phyloP scores from a whole-genome alignment of 92 coral and sea anemone species.

The Umimayanthus kanabou region DNA sequence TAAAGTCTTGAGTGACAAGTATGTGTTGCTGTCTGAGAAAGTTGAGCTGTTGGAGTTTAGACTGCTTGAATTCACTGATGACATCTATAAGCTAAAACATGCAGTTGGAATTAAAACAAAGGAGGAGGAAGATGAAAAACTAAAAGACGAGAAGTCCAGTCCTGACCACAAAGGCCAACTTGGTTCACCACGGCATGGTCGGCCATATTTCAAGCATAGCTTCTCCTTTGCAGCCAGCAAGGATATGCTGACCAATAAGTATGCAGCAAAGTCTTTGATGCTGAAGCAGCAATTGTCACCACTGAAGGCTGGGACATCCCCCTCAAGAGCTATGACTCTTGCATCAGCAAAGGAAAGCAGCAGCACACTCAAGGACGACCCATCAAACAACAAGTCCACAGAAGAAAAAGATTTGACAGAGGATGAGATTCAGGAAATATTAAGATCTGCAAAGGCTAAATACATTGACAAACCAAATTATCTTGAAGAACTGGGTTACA shows the following conservation, averaged over 20 bases:
- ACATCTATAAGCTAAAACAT: constrained; percentile 69
- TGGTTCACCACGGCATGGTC: constrained; percentile 36
- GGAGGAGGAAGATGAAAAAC: constrained; percentile 24
- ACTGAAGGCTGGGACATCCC: constrained; percentile 58
- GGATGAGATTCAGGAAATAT: constrained; percentile 81
- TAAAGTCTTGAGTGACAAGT: constrained; percentile 62
- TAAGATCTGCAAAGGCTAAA: constrained; percentile 74
- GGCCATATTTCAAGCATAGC: constrained; percentile 56
- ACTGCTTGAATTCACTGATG: constrained; percentile 82
- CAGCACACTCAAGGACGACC: constrained; percentile 38
- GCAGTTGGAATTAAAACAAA: constrained; percentile 70
- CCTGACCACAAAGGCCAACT: constrained; percentile 7
- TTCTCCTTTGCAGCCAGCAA: constrained; percentile 61
- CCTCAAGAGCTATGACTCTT: constrained; percentile 9
- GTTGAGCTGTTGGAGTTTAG: constrained; percentile 82
- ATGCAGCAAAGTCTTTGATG: constrained; percentile 61
- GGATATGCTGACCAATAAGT: constrained; percentile 63
- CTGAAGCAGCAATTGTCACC: constrained; percentile 73
- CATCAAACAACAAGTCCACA: constrained; percentile 54
- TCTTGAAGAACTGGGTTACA: constrained; percentile 64
- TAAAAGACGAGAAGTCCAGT: constrained; percentile 11
- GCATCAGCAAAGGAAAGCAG: constrained; percentile 51
- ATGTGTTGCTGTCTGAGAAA: constrained; percentile 68
- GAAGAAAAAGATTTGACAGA: constrained; percentile 75
- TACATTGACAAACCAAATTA: constrained; percentile 76